phyloP scores from a whole-genome alignment of 2,888 invertebrate species.

The Halictus ligatus region DNA sequence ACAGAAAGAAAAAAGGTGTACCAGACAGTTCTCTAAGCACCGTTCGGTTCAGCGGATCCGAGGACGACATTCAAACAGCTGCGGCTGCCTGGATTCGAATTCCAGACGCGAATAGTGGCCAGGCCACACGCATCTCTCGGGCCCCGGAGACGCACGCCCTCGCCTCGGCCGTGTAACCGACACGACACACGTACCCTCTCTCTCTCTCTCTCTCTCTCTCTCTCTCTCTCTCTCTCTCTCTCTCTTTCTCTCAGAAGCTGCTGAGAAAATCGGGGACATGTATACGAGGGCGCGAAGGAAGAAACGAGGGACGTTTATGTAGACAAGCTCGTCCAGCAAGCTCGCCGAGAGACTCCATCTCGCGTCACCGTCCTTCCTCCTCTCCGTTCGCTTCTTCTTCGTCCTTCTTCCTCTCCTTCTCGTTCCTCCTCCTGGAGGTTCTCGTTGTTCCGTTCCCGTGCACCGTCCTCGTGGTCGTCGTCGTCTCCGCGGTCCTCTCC shows the following conservation, averaged over 20 bases:
- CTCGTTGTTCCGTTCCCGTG: not conserved
- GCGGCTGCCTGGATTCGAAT: conserved; percentile 54
- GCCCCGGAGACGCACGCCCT: conserved; percentile 35
- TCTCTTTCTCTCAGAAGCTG: conserved; percentile 58
- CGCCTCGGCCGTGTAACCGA: conserved; percentile 25
- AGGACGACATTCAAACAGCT: conserved; percentile 60
- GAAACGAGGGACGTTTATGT: conserved; percentile 62
- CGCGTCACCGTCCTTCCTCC: conserved; percentile 50
- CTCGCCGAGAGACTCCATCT: conserved; percentile 53
- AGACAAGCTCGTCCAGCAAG: conserved; percentile 71
- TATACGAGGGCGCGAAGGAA: conserved; percentile 61
- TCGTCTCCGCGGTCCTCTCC: conserved; percentile 31
- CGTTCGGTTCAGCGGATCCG: conserved; percentile 21
- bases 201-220: no score
- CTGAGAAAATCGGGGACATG: conserved; percentile 58
- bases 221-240: no score
- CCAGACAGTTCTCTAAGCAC: conserved; percentile 23
- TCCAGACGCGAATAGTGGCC: conserved; percentile 62
- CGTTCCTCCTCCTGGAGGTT: conserved; percentile 15
- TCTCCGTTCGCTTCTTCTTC: conserved; percentile 34
- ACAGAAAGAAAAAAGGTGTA: not conserved
- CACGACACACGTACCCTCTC: conserved; percentile 19
- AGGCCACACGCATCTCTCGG: conserved; percentile 55
- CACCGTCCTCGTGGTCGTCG: not conserved
- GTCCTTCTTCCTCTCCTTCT: not conserved